Conservation (phyloP, 2,888 invertebrate species). For the Lasioglossum lativentre region DNA sequence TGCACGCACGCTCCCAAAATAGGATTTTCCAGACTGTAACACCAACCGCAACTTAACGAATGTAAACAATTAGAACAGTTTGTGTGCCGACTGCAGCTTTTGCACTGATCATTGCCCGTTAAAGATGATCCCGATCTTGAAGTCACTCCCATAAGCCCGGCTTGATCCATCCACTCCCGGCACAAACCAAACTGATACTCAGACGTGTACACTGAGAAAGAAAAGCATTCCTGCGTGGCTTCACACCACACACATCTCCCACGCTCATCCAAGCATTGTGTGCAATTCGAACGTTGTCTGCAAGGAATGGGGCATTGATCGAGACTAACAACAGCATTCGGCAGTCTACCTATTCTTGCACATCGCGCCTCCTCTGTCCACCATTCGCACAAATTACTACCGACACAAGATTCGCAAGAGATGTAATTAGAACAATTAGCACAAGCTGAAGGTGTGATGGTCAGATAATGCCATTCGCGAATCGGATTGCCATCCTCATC, state of each 20-base stretch:
- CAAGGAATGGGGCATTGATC: slow-evolving; percentile 93
- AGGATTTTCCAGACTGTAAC: slow-evolving; percentile 94
- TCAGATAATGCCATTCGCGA: slow-evolving; percentile 92
- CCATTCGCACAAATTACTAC: slow-evolving; percentile 94
- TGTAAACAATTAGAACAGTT: slow-evolving; percentile 93
- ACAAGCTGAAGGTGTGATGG: slow-evolving; percentile 93
- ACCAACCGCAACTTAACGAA: slow-evolving; percentile 97
- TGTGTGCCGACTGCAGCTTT: slow-evolving; percentile 90
- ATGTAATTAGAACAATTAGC: slow-evolving; percentile 96
- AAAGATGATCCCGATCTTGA: slow-evolving; percentile 78
- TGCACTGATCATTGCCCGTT: slow-evolving; percentile 89
- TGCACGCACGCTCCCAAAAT: slow-evolving; percentile 94
- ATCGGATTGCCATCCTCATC: slow-evolving; percentile 85
- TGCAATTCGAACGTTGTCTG: slow-evolving; percentile 91
- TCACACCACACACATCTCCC: slow-evolving; percentile 98
- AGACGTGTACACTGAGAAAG: slow-evolving; percentile 97
- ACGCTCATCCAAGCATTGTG: slow-evolving; percentile 93
- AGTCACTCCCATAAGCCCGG: slow-evolving; percentile 85
- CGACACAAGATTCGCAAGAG: slow-evolving; percentile 93
- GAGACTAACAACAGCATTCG: slow-evolving; percentile 88
- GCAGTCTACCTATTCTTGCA: slow-evolving; percentile 90
- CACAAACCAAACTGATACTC: slow-evolving; percentile 97
- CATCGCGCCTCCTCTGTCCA: slow-evolving; percentile 95
- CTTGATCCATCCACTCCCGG: slow-evolving; percentile 96
- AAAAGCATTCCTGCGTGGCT: slow-evolving; percentile 95